A percentile compares a stretch with the other conserved stretches of the same genome.
phyloP scores from a whole-genome alignment of 2,113 vertebrate genomes.

The Mormyrus lacerda region DNA sequence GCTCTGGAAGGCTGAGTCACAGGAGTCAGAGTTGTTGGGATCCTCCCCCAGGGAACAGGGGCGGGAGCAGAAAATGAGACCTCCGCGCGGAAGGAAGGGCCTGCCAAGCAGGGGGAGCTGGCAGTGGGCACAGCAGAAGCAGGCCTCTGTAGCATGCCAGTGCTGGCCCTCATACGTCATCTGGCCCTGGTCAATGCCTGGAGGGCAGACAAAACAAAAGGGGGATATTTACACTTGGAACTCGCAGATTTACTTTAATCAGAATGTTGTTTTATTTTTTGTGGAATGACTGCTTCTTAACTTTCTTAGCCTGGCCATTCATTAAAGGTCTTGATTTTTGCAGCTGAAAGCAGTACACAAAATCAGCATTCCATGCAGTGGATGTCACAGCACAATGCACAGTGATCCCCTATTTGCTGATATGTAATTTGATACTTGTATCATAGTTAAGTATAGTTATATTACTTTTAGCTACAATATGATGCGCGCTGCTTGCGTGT shows the following conservation, averaged over 20 bases:
- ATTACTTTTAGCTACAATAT: background rate
- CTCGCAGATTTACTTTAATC: background rate
- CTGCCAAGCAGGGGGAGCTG: constrained; percentile 67
- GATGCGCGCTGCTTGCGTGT: background rate
- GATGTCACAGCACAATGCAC: background rate
- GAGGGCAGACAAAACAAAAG: background rate
- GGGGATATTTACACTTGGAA: background rate
- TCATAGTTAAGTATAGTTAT: background rate
- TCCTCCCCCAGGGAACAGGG: constrained; percentile 73
- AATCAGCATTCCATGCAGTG: background rate
- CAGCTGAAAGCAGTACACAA: background rate
- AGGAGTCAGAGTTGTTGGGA: constrained; percentile 65
- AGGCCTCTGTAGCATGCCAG: constrained; percentile 78
- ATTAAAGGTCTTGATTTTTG: background rate
- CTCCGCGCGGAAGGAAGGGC: constrained; percentile 74
- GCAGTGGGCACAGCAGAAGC: constrained; percentile 80
- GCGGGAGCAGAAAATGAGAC: constrained; percentile 83
- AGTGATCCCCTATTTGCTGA: background rate
- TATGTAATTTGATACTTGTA: background rate
- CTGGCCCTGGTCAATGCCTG: constrained; percentile 82
- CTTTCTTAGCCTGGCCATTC: background rate
- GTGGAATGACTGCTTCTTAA: background rate
- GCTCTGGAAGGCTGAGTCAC: constrained; percentile 67
- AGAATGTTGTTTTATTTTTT: background rate
- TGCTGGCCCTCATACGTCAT: constrained; percentile 85